These are phyloP conservation scores for Neodiprion fabricii DNA, from an alignment of 1,140 invertebrate species.

Conservation along the genomic window DNA sequence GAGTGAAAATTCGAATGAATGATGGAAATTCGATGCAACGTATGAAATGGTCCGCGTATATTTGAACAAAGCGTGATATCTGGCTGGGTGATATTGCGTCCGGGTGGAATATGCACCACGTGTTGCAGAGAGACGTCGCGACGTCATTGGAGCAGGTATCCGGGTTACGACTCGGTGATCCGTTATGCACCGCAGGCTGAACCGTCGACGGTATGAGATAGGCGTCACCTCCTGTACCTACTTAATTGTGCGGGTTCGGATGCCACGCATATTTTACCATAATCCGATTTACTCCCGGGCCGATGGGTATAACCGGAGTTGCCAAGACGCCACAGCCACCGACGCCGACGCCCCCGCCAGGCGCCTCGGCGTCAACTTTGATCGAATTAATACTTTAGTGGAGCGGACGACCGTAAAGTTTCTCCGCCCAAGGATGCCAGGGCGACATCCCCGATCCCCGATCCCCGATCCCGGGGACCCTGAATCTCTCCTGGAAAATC, in stretches of 20 bases:
- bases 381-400: conserved; percentile 7
- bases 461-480: not conserved
- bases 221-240: conserved; percentile 1
- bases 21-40: too few relatives aligned
- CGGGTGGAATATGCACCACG: too few relatives aligned
- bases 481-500: not conserved
- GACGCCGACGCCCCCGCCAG: not conserved
- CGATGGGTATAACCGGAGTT: conserved; percentile 3
- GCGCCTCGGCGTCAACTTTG: conserved; percentile 6
- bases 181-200: not conserved
- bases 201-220: not conserved
- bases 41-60: too few relatives aligned
- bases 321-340: conserved; percentile 3
- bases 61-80: too few relatives aligned
- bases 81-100: too few relatives aligned
- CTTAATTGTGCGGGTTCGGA: conserved; percentile 6
- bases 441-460: not conserved
- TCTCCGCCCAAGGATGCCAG: not conserved
- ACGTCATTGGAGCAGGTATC: too few relatives aligned
- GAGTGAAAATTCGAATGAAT: too few relatives aligned
- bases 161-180: too few relatives aligned
- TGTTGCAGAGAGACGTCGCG: too few relatives aligned
- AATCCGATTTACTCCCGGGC: conserved; percentile 3
- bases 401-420: conserved; percentile 6
- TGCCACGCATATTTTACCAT: conserved; percentile 7